Base-by-base conservation (phyloP, 1,140 invertebrate genomes). In the Rhyzopertha dominica region DNA sequence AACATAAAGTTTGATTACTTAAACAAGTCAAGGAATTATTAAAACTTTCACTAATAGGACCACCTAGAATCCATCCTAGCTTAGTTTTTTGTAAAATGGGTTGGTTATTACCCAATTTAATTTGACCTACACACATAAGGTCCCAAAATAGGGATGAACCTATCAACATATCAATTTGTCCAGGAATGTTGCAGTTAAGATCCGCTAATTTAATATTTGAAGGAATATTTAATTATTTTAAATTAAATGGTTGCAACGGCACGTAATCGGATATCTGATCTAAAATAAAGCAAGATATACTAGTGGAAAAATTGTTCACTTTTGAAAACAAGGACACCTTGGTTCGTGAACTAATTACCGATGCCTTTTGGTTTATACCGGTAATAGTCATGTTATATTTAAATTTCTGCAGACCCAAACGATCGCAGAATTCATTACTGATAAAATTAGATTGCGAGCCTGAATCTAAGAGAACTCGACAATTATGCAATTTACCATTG, bases 91-190 rank as follows among this genome's bases (percentile, higher is more conserved):
- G 25, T 10, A 42, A 17, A 2, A 19, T 42, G 10, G 25, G 25
- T 30, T 5, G 2, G 5, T 20, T 16, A 22, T 22, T 36, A 9
- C 24, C 19, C 3, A 47, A n/a, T 30, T 34, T 19, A 5, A 47
- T 46, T 41, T 53, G 51, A 13, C 42, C 47, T 2, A 51, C 32
- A 34, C 53, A 53, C 23, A 56, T 19, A 18, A 56, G 17, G 8
- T 51, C 32, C 8, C 39, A 43, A 22, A 53, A 53, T 18, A 53
- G 35, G 12, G 44, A 43, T 10, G 40, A 46, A 5, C 47, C 43
- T 22, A 50, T 32, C 5, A 53, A 29, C n/a, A 55, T 5, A 40
- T 55, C 50, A 2, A 54, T 23, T 20, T 28, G 13, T 14, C 29
- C 9, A 13, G 37, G 31, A 12, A 22, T 8, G 19, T 47, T 42